phyloP scores from a whole-genome alignment of 2,113 vertebrate genomes.

The Parotia lawesii region DNA sequence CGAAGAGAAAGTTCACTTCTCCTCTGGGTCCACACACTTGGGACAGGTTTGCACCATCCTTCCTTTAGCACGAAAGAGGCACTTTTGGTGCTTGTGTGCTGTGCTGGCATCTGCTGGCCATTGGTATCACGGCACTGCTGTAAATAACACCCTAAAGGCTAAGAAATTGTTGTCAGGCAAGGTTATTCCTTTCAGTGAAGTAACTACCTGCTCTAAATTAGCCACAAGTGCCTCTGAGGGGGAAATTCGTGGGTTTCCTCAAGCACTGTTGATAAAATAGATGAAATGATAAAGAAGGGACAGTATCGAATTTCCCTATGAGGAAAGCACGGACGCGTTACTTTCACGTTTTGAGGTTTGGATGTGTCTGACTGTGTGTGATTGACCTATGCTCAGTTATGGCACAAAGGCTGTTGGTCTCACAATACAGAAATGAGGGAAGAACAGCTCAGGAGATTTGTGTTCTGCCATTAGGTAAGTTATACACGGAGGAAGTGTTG shows the following conservation, averaged over 20 bases:
- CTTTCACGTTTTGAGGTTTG: neutral
- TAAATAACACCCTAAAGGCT: neutral
- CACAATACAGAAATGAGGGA: neutral
- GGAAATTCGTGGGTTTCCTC: neutral
- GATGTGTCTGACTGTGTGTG: neutral
- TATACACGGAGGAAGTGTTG: neutral
- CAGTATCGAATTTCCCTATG: neutral
- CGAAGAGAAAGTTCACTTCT: neutral
- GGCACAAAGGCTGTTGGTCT: neutral
- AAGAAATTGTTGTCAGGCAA: neutral
- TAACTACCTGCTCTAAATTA: neutral
- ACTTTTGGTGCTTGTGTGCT: neutral
- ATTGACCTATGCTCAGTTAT: neutral
- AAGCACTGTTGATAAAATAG: neutral
- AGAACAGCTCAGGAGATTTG: neutral
- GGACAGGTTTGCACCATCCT: neutral
- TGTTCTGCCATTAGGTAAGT: neutral
- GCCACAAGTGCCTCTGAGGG: neutral
- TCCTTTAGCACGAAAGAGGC: neutral
- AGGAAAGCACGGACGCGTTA: neutral
- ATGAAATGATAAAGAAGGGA: neutral
- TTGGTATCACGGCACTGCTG: neutral
- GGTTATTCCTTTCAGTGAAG: neutral
- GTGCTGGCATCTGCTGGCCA: conserved; percentile 39
- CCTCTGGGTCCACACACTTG: neutral